Base-by-base conservation (phyloP, 2,797 vertebrate genomes). In the Xenopus petersii region DNA sequence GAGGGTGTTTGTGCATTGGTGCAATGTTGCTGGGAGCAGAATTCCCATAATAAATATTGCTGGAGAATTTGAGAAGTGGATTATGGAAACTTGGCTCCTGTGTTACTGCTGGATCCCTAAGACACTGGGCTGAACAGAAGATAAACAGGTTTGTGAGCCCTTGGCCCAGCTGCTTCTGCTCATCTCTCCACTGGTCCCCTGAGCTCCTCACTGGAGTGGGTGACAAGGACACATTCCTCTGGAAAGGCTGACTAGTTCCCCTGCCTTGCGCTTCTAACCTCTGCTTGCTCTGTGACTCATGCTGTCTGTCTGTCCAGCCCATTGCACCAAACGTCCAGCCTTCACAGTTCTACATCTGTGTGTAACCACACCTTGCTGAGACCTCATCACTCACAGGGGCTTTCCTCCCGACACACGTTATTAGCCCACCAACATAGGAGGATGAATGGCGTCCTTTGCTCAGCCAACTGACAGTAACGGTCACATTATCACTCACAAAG, bases 141-240 rank as follows among this genome's bases (percentile, higher is more conserved):
- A 79, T 78, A 70, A 73, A 78, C 49, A 73, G 75, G 51, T 64
- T 64, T 48, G n/a, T 6, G 12, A 36, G 24, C 9, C 4, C 58
- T 49, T 58, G 5, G 4, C 42, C 64, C 71, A 79, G 76, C 76
- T 79, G 76, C 46, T 61, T 74, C 76, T 30, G 26, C 26, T 79
- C 75, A 70, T 58, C 71, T 64, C 71, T 74, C 76, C 76, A 16
- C 60, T 51, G 71, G 66, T 74, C 67, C 76, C 76, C 65, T 51
- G 76, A 42, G 67, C 64, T 74, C 76, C 76, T 54, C 36, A 21
- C 46, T 56, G 12, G 24, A 12, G 9, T 48, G 66, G 66, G 71
- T 69, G 76, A 79, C 75, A 70, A 49, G 66, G 66, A 74, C 71
- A 69, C 49, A 74, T 70, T 70, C 76, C 66, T 60, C 10, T 56